Evolutionary conservation across 2,113 vertebrate genomes (phyloP), one percentile per base, ranked within the genome.

Genomic region (Crocuta crocuta): DNA sequence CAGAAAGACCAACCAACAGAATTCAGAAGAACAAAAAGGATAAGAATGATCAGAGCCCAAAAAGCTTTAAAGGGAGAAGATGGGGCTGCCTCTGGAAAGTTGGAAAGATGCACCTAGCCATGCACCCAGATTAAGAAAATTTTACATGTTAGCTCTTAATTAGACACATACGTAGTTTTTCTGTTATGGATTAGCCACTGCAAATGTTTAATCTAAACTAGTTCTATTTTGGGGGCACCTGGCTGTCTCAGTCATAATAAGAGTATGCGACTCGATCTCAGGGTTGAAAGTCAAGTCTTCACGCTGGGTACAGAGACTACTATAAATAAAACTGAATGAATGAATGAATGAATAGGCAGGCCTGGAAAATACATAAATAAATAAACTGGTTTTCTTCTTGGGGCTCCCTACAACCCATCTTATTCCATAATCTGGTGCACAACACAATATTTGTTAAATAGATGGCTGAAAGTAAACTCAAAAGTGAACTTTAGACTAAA

Each of bases 121-220:
- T 1, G 73, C 16, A 92, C 48, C 31, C 24, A 95, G 65, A 39
- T 66, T 83, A 93, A 85, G n/a, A 71, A 71, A 89, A 96, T 39
- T 94, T 39, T 90, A 85, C 74, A 90, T 45, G 15, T 71, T 66
- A 95, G 90, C 45, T 68, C 65, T 88, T 83, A 95, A 73, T 93
- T 81, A 91, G 43, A 33, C 28, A 94, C 2, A 79, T 11, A 33
- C 23, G 70, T 65, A 88, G 74, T 78, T 91, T 80, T 85, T 95
- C 82, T 68, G 39, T 85, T 94, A 65, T 87, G 33, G 43, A 87
- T 91, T 83, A 84, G 39, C 68, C 61, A 81, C 2, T 39, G 45
- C 28, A 26, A 85, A 26, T 86, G 43, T 61, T 86, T 68, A 73
- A 66, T 86, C 55, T 55, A 91, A 94, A 91, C 6, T 74, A 35